phyloP scores from a whole-genome alignment of 2,888 invertebrate genomes.

The Ephialtes manifestator region DNA sequence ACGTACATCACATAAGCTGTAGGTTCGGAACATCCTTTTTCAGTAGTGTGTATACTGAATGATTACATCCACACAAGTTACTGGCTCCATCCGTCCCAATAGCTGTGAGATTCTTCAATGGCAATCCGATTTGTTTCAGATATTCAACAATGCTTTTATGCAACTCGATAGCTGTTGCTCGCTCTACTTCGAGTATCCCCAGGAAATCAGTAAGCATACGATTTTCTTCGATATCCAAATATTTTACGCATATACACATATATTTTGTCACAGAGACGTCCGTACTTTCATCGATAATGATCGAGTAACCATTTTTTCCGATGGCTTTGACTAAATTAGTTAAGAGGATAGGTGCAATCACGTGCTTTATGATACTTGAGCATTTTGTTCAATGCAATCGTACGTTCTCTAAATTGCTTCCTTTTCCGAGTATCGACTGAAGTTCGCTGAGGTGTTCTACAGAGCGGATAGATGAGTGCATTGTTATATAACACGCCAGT shows the following conservation, averaged over 20 bases:
- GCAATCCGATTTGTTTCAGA: slow-evolving; percentile 44
- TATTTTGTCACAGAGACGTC: slow-evolving; percentile 70
- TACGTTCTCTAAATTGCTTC: slow-evolving; percentile 51
- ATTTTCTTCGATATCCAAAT: slow-evolving; percentile 62
- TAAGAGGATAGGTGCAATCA: slow-evolving; percentile 66
- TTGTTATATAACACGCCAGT: slow-evolving; percentile 60
- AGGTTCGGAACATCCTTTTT: slow-evolving; percentile 68
- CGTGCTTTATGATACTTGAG: slow-evolving; percentile 67
- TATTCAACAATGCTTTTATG: slow-evolving; percentile 41
- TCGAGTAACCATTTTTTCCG: slow-evolving; percentile 60
- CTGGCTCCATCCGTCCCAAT: slow-evolving; percentile 74
- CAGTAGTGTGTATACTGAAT: slow-evolving; percentile 43
- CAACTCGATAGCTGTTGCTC: slow-evolving; percentile 50
- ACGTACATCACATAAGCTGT: slow-evolving; percentile 71
- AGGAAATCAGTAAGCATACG: slow-evolving; percentile 69
- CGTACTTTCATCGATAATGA: slow-evolving; percentile 72
- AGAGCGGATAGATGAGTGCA: slow-evolving; percentile 64
- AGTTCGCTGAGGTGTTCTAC: slow-evolving; percentile 69
- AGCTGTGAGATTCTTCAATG: slow-evolving; percentile 69
- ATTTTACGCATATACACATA: slow-evolving; percentile 67
- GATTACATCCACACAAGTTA: slow-evolving; percentile 70
- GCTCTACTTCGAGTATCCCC: slow-evolving; percentile 65
- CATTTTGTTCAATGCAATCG: slow-evolving; percentile 70
- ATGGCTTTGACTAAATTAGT: slow-evolving; percentile 66
- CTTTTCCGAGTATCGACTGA: slow-evolving; percentile 54